A percentile compares a stretch with the other conserved stretches of the same genome.
These are phyloP conservation scores for Xanthorhoe designata DNA, from an alignment of 2,888 invertebrate genomes.

Conservation along the genomic window DNA sequence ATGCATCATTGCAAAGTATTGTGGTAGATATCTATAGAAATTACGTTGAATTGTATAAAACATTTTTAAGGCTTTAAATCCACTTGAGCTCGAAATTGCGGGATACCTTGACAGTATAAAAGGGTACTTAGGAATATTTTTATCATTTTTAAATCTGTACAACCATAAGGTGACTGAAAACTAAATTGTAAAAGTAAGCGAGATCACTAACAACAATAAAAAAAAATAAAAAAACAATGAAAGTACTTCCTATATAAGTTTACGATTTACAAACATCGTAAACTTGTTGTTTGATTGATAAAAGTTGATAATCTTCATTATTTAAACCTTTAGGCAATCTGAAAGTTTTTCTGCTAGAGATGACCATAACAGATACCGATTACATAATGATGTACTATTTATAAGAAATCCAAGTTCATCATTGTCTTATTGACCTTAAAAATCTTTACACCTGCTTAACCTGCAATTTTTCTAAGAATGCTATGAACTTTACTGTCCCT, in stretches of 20 bases:
- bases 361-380: too few relatives aligned
- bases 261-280: too few relatives aligned
- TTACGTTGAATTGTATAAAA: conserved; percentile 22
- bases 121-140: conserved; percentile 15
- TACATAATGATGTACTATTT: too few relatives aligned
- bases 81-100: conserved; percentile 38
- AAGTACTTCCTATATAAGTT: too few relatives aligned
- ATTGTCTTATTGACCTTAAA: too few relatives aligned
- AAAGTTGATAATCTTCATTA: too few relatives aligned
- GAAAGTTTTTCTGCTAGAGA: too few relatives aligned
- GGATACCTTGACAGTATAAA: conserved; percentile 26
- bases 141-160: conserved; percentile 1
- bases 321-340: too few relatives aligned
- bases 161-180: background rate
- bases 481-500: conserved; percentile 29
- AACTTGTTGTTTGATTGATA: too few relatives aligned
- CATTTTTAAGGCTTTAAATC: conserved; percentile 24
- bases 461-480: background rate
- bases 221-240: too few relatives aligned
- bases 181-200: background rate
- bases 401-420: too few relatives aligned
- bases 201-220: background rate
- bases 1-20: conserved; percentile 42
- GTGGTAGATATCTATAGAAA: conserved; percentile 42
- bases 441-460: background rate